Evolutionary conservation across 2,888 invertebrate genomes (phyloP).

Genomic region (Synergus laeviventris): DNA sequence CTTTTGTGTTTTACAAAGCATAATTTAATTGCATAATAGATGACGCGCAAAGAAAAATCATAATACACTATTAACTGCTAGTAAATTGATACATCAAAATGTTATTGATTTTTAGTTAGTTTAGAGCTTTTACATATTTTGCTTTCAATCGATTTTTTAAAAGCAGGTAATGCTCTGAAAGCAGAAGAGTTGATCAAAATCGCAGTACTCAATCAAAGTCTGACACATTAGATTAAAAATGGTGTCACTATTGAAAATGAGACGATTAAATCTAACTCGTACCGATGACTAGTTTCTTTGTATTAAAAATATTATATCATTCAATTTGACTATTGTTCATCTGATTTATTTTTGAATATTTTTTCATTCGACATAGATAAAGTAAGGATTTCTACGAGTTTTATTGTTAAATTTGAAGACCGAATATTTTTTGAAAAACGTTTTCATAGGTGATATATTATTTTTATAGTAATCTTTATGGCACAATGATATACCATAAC

Average conservation of each 20-base stretch:
- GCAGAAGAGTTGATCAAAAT: neutral
- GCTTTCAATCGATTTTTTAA: neutral
- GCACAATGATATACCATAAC: neutral
- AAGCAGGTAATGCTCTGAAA: neutral
- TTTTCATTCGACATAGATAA: neutral
- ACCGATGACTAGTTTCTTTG: neutral
- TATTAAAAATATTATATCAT: constrained; percentile 6
- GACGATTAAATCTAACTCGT: neutral
- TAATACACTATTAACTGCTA: neutral
- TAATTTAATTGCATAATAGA: neutral
- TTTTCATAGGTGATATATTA: constrained; percentile 24
- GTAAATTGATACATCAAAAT: neutral
- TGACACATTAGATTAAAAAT: constrained; percentile 21
- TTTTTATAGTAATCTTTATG: constrained; percentile 1
- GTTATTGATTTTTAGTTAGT: neutral
- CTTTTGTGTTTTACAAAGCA: neutral
- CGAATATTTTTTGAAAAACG: neutral
- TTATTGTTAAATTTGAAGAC: neutral
- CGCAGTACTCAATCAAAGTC: constrained; percentile 10
- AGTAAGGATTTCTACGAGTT: neutral
- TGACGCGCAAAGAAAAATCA: neutral
- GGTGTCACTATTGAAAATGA: neutral
- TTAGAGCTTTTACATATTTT: neutral
- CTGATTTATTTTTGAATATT: neutral
- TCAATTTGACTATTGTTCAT: neutral